Evolutionary conservation across 2,888 invertebrate species (phyloP), one percentile per base, ranked within the genome.

Genomic region (Lepidochitona cinerea): DNA sequence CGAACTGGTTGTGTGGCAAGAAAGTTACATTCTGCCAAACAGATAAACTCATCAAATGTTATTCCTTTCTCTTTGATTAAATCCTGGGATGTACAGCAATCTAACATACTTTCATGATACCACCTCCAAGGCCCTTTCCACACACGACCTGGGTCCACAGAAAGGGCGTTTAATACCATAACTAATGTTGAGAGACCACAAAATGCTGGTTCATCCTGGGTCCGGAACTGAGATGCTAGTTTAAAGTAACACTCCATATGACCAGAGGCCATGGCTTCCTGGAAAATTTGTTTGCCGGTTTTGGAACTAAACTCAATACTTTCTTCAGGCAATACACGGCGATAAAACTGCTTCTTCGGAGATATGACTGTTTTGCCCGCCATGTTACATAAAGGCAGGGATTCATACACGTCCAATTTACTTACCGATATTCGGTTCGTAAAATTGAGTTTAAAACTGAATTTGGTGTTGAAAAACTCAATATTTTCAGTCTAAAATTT

Each of bases 51-150:
- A 2, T 85, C 84, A 67, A 90, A 80, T 14, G 83, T 90, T 49
- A 91, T 87, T 7, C 91, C 91, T 18, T 84, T 81, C 67, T 79
- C 71, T 35, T 81, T 79, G 0, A 89, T 82, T n/a, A 81, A 73
- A 37, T 87, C 83, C 35, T 90, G 76, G 0, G 90, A 87, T 2
- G 88, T 85, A 77, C 91, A 91, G 75, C 91, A 91, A 75, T 91
- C 90, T 26, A 91, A 82, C 91, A 91, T 91, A 37, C 87, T 83
- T 79, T 91, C 91, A 78, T 91, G 90, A 79, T 91, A 91, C 88
- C 90, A 91, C 29, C 90, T 83, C 91, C 91, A 91, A 2, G 89
- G 87, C 0, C 89, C 88, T 75, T 88, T 89, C 89, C 90, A 90
- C 0, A 89, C 82, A 18, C 79, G 76, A 18, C 86, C 87, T 0